Base-by-base conservation (phyloP, 2,888 invertebrate genomes). In the Caradrina kadenii region DNA sequence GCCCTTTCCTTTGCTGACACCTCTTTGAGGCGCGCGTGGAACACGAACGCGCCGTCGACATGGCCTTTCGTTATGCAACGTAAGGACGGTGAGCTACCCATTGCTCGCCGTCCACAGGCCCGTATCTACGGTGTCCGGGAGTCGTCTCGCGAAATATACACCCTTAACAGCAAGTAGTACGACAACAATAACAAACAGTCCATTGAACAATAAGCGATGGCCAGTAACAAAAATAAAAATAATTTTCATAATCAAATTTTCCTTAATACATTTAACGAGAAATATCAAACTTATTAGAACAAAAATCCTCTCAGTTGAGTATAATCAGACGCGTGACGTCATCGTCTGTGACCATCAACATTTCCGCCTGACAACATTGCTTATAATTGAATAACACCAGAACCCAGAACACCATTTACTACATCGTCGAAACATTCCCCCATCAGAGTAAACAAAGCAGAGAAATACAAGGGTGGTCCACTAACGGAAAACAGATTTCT, bases 401-500 rank as follows among this genome's bases (percentile, higher is more conserved):
- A 70, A 63, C 63, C 50, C 65, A 84, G 52, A 69, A 70, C 62
- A 65, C 54, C 63, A 61, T 73, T 73, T 71, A 64, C 69, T 72
- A 73, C 73, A 55, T 48, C 80, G 61, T 69, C 76, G 72, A 73
- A 76, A 79, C 68, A 81, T 69, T 73, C 45, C 54, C n/a, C 70
- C 65, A 75, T 74, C 72, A 76, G 62, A 59, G 72, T 79, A 86
- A 86, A 86, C 86, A 82, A 77, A 76, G 71, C 79, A 66, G 61
- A 26, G 66, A 80, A n/a, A 84, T 82, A 84, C 86, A 84, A 83
- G 83, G 82, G 81, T 84, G 83, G 89, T 86, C 88, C 88, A 86
- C 86, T 82, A 81, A 87, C 88, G 87, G 89, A 88, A 91, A 92
- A 92, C 92, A 92, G 91, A 93, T 93, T 94, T 94, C 93, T 92